A percentile compares a stretch with the other conserved stretches of the same genome.
These are phyloP conservation scores for Venustoraphidia nigricollis DNA, from an alignment of 2,888 invertebrate species.

Conservation along the genomic window DNA sequence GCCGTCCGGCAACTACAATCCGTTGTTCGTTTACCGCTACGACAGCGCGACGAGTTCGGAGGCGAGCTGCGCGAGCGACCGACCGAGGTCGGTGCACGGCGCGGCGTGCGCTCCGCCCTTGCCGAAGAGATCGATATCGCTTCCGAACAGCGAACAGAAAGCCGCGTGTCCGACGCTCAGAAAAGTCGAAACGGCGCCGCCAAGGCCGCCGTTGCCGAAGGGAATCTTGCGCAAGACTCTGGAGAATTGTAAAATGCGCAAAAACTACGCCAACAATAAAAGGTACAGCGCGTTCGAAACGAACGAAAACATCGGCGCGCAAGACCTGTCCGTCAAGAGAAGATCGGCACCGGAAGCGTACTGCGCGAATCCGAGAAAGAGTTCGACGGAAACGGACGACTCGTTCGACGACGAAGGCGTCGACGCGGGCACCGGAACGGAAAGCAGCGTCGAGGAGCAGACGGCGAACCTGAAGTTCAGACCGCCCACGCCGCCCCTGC, in stretches of 20 bases:
- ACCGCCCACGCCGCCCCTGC: constrained; percentile 35
- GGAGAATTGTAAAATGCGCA: constrained; percentile 34
- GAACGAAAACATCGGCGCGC: constrained; percentile 34
- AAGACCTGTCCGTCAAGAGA: constrained; percentile 37
- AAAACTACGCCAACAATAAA: constrained; percentile 35
- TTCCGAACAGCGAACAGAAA: constrained; percentile 34
- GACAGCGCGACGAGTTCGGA: constrained; percentile 61
- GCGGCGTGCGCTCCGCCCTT: constrained; percentile 34
- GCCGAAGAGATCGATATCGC: constrained; percentile 51
- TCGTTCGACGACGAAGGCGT: constrained; percentile 47
- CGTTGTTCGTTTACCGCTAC: constrained; percentile 68
- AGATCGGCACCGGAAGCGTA: constrained; percentile 64
- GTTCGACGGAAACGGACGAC: constrained; percentile 29
- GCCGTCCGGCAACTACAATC: constrained; percentile 43
- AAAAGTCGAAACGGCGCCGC: constrained; percentile 42
- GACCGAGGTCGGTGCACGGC: constrained; percentile 28
- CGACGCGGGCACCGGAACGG: constrained; percentile 33
- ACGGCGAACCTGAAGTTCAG: constrained; percentile 34
- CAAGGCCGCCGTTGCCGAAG: constrained; percentile 55
- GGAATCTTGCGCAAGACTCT: constrained; percentile 53
- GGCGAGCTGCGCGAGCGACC: constrained; percentile 44
- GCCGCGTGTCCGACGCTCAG: constrained; percentile 25
- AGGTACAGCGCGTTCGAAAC: constrained; percentile 72
- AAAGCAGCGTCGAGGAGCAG: constrained; percentile 41
- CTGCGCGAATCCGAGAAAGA: constrained; percentile 37